phyloP scores from a whole-genome alignment of 2,113 vertebrate species.

The human region GRCh38 chr17:78746001-78746500 shows the following conservation, averaged over 20 bases:
- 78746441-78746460: not conserved
- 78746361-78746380: not conserved
- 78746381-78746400: fast-evolving
- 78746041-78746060: fast-evolving
- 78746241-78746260: fast-evolving
- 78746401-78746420: fast-evolving
- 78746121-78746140: not conserved
- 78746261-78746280: not conserved
- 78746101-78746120: not conserved
- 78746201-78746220: fast-evolving
- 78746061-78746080: not conserved
- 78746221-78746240: not conserved
- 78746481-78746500: not conserved
- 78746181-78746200: fast-evolving
- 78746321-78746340: too few relatives aligned
- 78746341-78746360: not conserved
- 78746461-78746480: not conserved
- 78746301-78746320: not conserved
- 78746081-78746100: fast-evolving
- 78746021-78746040: not conserved
- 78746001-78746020: not conserved
- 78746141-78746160: not conserved
- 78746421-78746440: not conserved
- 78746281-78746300: too few relatives aligned
- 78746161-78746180: too few relatives aligned